These are phyloP conservation scores for Caradrina clavipalpis DNA, from an alignment of 2,888 invertebrate genomes.

Conservation along the genomic window DNA sequence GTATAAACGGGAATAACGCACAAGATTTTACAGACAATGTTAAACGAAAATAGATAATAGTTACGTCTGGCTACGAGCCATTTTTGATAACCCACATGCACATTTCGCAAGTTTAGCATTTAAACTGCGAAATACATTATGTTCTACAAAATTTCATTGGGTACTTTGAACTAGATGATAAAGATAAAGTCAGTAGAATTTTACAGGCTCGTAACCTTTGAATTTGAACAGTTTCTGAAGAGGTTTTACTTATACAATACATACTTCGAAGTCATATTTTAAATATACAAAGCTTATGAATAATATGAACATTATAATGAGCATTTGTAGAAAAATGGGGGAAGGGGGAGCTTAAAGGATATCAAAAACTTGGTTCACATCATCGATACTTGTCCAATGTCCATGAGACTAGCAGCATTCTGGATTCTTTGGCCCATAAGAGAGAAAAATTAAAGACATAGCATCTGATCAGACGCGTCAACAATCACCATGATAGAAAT, in stretches of 20 bases:
- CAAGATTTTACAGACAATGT: constrained; percentile 22
- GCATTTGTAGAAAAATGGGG: too few species aligned
- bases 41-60: constrained; percentile 47
- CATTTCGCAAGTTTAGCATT: constrained; percentile 42
- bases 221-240: not conserved
- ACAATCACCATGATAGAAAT: not conserved
- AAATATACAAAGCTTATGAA: too few species aligned
- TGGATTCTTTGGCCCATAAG: too few species aligned
- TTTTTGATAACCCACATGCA: constrained; percentile 57
- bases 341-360: too few species aligned
- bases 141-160: not conserved
- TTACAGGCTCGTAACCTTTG: not conserved
- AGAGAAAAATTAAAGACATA: not conserved
- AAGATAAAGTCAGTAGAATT: not conserved
- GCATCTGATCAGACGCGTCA: not conserved
- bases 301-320: too few species aligned
- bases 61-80: constrained; percentile 48
- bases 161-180: not conserved
- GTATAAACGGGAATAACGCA: constrained; percentile 3
- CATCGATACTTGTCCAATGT: too few species aligned
- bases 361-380: too few species aligned
- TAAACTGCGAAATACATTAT: constrained; percentile 10
- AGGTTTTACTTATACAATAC: too few species aligned
- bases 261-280: too few species aligned
- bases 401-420: too few species aligned